A percentile compares a stretch with the other conserved stretches of the same genome.
phyloP scores from a whole-genome alignment of 2,888 invertebrate species.

The Cataglyphis albicans region DNA sequence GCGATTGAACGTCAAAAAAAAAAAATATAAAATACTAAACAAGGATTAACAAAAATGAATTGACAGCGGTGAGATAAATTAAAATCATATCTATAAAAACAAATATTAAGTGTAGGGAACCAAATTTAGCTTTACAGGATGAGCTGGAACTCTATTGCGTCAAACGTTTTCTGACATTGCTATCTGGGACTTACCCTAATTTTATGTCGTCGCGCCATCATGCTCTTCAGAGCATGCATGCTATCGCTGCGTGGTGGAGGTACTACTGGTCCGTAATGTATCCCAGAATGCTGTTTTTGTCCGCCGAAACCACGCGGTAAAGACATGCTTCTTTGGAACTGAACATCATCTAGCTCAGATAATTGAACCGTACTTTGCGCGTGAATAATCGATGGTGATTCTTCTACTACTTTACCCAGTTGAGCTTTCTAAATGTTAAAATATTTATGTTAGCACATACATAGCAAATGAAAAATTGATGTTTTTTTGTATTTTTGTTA shows the following conservation, averaged over 20 bases:
- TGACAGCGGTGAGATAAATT: slow-evolving; percentile 9
- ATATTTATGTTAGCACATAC: not conserved
- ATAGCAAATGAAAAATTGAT: not conserved
- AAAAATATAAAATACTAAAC: slow-evolving; percentile 65
- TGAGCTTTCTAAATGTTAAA: slow-evolving; percentile 75
- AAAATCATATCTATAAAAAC: slow-evolving; percentile 34
- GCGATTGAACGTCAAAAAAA: slow-evolving; percentile 53
- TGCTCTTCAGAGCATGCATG: slow-evolving; percentile 84
- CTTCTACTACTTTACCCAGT: slow-evolving; percentile 81
- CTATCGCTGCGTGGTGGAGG: slow-evolving; percentile 86
- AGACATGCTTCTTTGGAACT: slow-evolving; percentile 86
- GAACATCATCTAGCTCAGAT: slow-evolving; percentile 80
- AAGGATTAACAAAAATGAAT: slow-evolving; percentile 49
- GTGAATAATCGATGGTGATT: slow-evolving; percentile 76
- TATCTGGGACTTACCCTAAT: slow-evolving; percentile 79
- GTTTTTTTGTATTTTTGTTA: not conserved
- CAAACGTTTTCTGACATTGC: not conserved
- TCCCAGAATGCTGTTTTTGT: slow-evolving; percentile 75
- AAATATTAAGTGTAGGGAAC: not conserved
- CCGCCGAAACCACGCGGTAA: slow-evolving; percentile 85
- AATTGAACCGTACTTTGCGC: slow-evolving; percentile 81
- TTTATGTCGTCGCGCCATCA: slow-evolving; percentile 83
- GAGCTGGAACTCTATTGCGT: not conserved
- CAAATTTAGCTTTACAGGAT: not conserved
- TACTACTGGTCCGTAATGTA: slow-evolving; percentile 81